Evolutionary conservation across 2,113 vertebrate species (phyloP), one percentile per base, ranked within the genome.

Genomic region (Anguilla japonica): DNA sequence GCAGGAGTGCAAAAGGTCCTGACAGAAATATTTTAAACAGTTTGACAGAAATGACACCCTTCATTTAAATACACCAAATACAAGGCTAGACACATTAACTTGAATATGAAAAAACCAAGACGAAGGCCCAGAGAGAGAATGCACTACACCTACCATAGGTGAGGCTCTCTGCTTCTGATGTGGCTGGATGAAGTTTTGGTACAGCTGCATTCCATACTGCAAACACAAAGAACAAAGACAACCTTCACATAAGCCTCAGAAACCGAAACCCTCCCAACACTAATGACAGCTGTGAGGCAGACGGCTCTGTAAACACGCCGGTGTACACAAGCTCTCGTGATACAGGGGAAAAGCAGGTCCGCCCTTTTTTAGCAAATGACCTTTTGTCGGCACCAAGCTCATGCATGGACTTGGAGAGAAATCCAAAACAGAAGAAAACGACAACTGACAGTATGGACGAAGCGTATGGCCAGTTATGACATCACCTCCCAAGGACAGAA

Each of bases 161-260:
- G 97, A 97, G 63, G 96, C 20, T 93, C 95, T 98, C 93, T 97
- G 97, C 94, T 96, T 97, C 95, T 97, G 97, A 91, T 97, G 96
- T 6, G 97, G 98, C 92, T 97, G 96, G 90, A 97, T 94, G 89
- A 98, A 99, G 95, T 99, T 99, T 96, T 99, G 97, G 95, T 99
- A 98, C 88, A 99, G 96, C 89, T 98, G 97, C 96, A 97, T 97
- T 91, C 98, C 98, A 88, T 97, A 96, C 98, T 99, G 94, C 85
- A 93, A 94, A 97, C 57, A 89, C 18, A 91, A 89, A 86, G 84
- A 60, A 87, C n/a, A 56, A 53, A 87, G 75, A 5, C 56, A 89
- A 75, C 78, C 87, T 56, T 34, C n/a, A 34, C n/a, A 34, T 9
- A 34, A 75, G 16, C 71, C 22, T 13, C 71, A 75, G 71, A 34